Evolutionary conservation across 2,888 invertebrate genomes (phyloP).

Genomic region (Clusia tigrina): DNA sequence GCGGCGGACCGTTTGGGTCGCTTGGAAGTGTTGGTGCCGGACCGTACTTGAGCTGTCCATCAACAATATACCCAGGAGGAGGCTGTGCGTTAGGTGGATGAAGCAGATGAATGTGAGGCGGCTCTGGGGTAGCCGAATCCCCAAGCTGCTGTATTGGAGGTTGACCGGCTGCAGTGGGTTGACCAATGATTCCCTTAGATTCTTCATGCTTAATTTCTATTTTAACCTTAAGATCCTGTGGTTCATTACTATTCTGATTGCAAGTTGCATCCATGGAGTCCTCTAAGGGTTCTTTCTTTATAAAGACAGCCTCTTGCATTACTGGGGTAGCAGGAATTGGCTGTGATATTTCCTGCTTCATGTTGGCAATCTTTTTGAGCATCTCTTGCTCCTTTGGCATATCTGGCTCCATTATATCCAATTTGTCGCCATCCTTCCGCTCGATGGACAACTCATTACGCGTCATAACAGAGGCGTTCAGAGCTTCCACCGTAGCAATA

Average conservation of each 20-base stretch:
- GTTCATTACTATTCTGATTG: slow-evolving; percentile 68
- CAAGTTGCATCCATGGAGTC: slow-evolving; percentile 64
- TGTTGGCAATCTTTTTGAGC: slow-evolving; percentile 62
- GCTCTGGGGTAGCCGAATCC: slow-evolving; percentile 55
- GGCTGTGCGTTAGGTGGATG: slow-evolving; percentile 47
- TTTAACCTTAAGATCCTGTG: slow-evolving; percentile 77
- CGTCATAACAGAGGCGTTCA: slow-evolving; percentile 55
- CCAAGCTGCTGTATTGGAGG: slow-evolving; percentile 49
- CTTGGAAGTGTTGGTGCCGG: slow-evolving; percentile 38
- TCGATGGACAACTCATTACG: slow-evolving; percentile 38
- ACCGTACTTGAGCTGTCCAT: slow-evolving; percentile 56
- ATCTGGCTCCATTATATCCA: slow-evolving; percentile 43
- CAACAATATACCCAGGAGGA: slow-evolving; percentile 54
- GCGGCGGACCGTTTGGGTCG: slow-evolving; percentile 35
- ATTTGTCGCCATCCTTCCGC: slow-evolving; percentile 51
- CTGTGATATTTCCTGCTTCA: slow-evolving; percentile 60
- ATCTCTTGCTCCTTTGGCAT: slow-evolving; percentile 61
- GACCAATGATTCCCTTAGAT: slow-evolving; percentile 46
- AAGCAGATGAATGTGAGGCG: slow-evolving; percentile 54
- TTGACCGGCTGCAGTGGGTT: slow-evolving; percentile 25
- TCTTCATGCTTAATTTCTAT: slow-evolving; percentile 70
- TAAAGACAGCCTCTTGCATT: slow-evolving; percentile 70
- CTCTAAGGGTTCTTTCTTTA: slow-evolving; percentile 65
- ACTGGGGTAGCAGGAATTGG: slow-evolving; percentile 34
- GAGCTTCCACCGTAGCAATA: slow-evolving; percentile 52